Base-by-base conservation (phyloP, 2,888 invertebrate genomes). In the Ochropleura leucogaster region DNA sequence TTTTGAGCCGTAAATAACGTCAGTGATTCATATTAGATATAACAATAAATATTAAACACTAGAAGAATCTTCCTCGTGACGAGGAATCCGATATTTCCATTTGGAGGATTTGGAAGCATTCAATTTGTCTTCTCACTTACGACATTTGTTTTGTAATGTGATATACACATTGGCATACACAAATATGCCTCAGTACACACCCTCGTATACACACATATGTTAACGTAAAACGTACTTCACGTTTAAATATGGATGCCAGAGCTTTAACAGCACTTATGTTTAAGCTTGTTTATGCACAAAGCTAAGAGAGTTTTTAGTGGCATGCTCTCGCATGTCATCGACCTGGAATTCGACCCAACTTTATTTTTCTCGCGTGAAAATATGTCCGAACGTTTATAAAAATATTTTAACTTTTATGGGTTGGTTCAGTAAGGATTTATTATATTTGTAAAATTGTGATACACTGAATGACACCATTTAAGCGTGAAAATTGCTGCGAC, bases 111-210 rank as follows among this genome's bases (percentile, higher is more conserved):
- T 78, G 63, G 68, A 73, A 76, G 76, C 76, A 67, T 86, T 84
- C 85, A 80, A 77, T 84, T 78, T 78, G 80, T 81, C 69, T 77
- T 78, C 77, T 82, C 83, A 79, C 79, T 87, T 70, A 80, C 82
- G 68, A 77, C 72, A 73, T 84, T 84, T 84, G 83, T 82, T 78
- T 83, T 84, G 88, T 78, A 77, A 87, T 65, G 73, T 60, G 74
- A 86, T 79, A 77, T 69, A 59, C 63, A 65, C 73, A 76, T 81
- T 74, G 63, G 68, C 76, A 73, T 78, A 77, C 47, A 80, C 74
- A 80, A 80, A 84, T 72, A 72, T 74, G 65, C 42, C 62, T 64
- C 9, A 51, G 49, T 46, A 57, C 49, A 60, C 60, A 68, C 57
- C 12, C 67, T 14, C n/a, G 9, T 49, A 42, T 59, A 70, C 12